phyloP scores from a whole-genome alignment of 2,888 invertebrate genomes.

The Melanophora roralis region DNA sequence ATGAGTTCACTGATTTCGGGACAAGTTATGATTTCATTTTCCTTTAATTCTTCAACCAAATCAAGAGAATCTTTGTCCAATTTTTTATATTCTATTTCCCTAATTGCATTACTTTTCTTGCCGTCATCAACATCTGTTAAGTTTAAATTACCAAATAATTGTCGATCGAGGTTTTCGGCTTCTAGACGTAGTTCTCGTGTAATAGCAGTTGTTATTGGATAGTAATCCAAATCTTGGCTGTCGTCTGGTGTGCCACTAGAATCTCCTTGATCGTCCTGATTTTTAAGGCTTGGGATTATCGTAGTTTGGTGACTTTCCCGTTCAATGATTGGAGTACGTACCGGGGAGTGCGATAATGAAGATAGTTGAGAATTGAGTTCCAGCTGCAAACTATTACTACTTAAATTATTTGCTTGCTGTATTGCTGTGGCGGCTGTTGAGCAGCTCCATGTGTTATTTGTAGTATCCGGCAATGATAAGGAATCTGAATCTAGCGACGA shows the following conservation, averaged over 20 bases:
- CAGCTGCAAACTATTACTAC: conserved; percentile 71
- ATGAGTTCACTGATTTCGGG: conserved; percentile 73
- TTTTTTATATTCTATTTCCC: conserved; percentile 75
- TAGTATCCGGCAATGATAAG: conserved; percentile 73
- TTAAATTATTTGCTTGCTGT: conserved; percentile 71
- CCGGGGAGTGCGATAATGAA: conserved; percentile 63
- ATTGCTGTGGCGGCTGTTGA: conserved; percentile 74
- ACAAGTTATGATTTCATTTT: conserved; percentile 74
- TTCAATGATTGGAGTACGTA: conserved; percentile 57
- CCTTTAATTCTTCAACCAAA: conserved; percentile 73
- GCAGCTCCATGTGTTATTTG: conserved; percentile 75
- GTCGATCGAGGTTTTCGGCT: conserved; percentile 89
- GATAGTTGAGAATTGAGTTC: conserved; percentile 68
- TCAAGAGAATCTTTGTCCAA: conserved; percentile 76
- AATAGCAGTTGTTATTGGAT: conserved; percentile 92
- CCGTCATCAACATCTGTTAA: conserved; percentile 52
- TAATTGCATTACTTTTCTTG: conserved; percentile 51
- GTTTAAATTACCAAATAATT: conserved; percentile 83
- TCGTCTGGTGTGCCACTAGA: conserved; percentile 85
- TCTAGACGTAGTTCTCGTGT: conserved; percentile 89
- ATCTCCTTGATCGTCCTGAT: conserved; percentile 38
- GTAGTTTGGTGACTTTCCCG: conserved; percentile 66
- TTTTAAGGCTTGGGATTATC: conserved; percentile 69
- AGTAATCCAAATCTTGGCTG: conserved; percentile 88
- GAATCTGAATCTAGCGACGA: conserved; percentile 78